These are phyloP conservation scores for Upupa epops DNA, from an alignment of 2,113 vertebrate genomes.

Conservation along the genomic window DNA sequence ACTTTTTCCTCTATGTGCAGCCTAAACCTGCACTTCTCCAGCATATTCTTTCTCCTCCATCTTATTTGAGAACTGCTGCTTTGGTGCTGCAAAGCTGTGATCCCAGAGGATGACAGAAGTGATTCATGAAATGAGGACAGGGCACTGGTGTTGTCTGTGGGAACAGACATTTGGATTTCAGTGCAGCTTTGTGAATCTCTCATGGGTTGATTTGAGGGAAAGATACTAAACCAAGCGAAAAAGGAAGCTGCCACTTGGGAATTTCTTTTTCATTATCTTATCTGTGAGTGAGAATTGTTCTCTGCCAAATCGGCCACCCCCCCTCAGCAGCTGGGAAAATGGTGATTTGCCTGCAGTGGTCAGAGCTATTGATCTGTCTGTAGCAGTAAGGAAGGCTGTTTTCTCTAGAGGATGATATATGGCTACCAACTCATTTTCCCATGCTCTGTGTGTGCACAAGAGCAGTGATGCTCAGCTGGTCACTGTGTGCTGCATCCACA, in stretches of 20 bases:
- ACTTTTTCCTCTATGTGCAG: no score
- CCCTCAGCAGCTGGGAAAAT: not conserved
- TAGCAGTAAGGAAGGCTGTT: not conserved
- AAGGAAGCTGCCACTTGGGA: not conserved
- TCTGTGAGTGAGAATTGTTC: not conserved
- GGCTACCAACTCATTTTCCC: not conserved
- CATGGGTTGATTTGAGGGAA: not conserved
- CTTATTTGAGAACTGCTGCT: not conserved
- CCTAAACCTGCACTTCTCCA: no score
- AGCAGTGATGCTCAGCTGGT: not conserved
- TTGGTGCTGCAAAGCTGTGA: not conserved
- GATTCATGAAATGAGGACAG: not conserved
- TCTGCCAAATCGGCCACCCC: not conserved
- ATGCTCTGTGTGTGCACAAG: not conserved
- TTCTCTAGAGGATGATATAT: not conserved
- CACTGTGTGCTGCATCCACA: not conserved
- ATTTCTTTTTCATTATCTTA: not conserved
- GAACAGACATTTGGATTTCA: not conserved
- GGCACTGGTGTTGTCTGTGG: not conserved
- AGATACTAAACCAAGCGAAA: constrained; percentile 1
- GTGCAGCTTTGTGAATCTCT: not conserved
- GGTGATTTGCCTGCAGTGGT: not conserved
- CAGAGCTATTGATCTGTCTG: not conserved
- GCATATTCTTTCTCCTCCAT: not conserved
- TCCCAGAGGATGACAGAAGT: not conserved